phyloP scores from a whole-genome alignment of 2,888 invertebrate genomes.

The Entomobrya proxima region DNA sequence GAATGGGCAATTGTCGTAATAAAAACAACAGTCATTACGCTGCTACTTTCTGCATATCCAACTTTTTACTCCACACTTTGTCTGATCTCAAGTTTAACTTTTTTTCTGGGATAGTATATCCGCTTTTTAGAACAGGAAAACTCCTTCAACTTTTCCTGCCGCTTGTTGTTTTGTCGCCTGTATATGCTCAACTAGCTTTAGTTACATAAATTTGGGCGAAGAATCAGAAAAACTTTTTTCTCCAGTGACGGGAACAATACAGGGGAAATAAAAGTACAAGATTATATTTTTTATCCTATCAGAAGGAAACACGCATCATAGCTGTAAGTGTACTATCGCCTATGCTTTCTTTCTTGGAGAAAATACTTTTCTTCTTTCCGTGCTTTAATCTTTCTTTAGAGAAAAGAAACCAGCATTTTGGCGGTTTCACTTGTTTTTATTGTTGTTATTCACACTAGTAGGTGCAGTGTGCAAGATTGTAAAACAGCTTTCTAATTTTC shows the following conservation, averaged over 20 bases:
- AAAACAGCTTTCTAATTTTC: background rate
- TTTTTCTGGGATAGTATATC: too few relatives aligned
- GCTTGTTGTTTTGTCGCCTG: too few relatives aligned
- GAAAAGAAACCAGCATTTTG: background rate
- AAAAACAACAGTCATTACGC: constrained; percentile 12
- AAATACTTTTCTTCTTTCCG: background rate
- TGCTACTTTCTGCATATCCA: background rate
- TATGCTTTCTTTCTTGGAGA: background rate
- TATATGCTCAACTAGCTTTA: too few relatives aligned
- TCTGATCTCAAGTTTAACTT: background rate
- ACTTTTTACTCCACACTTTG: constrained; percentile 5
- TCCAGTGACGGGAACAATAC: constrained; percentile 15
- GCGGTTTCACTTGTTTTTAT: too few relatives aligned
- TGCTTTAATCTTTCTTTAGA: constrained; percentile 23
- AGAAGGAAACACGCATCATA: constrained; percentile 48
- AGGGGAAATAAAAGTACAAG: background rate
- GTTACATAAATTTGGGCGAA: too few relatives aligned
- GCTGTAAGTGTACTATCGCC: constrained; percentile 6
- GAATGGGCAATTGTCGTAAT: background rate
- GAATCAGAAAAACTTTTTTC: constrained; percentile 25
- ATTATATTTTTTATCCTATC: constrained; percentile 27
- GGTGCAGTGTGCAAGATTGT: background rate
- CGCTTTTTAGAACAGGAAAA: too few relatives aligned
- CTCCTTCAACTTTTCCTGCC: too few relatives aligned
- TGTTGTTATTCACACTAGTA: constrained; percentile 3